Conservation (phyloP, 2,888 invertebrate genomes). For the Timandra comae region DNA sequence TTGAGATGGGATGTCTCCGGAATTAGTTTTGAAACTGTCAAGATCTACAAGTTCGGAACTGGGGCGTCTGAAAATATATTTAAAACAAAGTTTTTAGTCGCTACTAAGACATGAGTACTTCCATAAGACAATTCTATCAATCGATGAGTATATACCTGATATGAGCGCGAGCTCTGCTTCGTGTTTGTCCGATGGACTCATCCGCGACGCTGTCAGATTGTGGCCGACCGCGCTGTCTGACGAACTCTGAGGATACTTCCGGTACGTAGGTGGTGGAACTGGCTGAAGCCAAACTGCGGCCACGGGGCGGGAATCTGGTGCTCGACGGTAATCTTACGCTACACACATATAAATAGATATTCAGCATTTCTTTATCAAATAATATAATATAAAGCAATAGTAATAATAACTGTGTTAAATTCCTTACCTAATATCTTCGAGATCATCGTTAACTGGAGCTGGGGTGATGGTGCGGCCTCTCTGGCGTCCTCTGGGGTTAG, state of each 20-base stretch:
- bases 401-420: neutral
- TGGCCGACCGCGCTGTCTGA: conserved; percentile 54
- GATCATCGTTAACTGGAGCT: conserved; percentile 55
- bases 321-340: conserved; percentile 82
- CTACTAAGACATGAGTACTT: no score
- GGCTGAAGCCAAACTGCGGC: conserved; percentile 61
- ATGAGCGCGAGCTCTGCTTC: conserved; percentile 77
- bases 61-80: conserved; percentile 76
- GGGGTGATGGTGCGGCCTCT: conserved; percentile 68
- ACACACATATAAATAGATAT: no score
- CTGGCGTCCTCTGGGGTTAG: conserved; percentile 56
- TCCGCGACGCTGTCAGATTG: conserved; percentile 66
- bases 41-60: conserved; percentile 89
- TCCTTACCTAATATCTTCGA: conserved; percentile 63
- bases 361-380: no score
- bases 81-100: neutral
- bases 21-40: conserved; percentile 87
- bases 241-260: conserved; percentile 63
- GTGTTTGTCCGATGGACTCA: conserved; percentile 65
- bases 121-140: no score
- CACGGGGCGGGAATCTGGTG: conserved; percentile 89
- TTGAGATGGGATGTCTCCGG: conserved; percentile 74
- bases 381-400: neutral
- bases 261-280: conserved; percentile 71
- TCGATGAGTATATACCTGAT: conserved; percentile 75